A percentile compares a stretch with the other conserved stretches of the same genome.
These are phyloP conservation scores for Philereme transversata DNA, from an alignment of 2,888 invertebrate genomes.

Conservation along the genomic window DNA sequence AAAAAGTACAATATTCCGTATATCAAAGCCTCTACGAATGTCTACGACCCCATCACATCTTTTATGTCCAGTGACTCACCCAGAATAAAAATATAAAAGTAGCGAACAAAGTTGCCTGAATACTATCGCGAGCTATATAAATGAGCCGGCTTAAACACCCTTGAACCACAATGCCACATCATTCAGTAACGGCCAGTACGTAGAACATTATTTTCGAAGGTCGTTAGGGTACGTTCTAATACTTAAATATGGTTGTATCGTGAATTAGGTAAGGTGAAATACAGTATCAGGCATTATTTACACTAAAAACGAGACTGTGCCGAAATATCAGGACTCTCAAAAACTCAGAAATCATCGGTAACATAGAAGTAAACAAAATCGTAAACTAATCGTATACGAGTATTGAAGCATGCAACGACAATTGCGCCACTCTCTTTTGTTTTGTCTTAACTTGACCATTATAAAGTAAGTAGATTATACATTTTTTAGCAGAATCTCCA, in stretches of 20 bases:
- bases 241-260: constrained; percentile 14
- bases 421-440: too few relatives aligned
- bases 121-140: constrained; percentile 34
- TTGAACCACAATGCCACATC: constrained; percentile 36
- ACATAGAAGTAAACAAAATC: too few relatives aligned
- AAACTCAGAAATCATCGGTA: too few relatives aligned
- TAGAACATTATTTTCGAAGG: constrained; percentile 33
- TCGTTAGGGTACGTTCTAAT: constrained; percentile 15
- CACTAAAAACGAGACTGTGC: background rate
- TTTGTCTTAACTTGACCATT: too few relatives aligned
- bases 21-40: constrained; percentile 6
- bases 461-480: too few relatives aligned
- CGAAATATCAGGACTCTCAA: too few relatives aligned
- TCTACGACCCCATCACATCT: constrained; percentile 17
- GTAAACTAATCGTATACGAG: too few relatives aligned
- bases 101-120: constrained; percentile 32
- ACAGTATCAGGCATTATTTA: too few relatives aligned
- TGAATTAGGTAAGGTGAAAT: background rate
- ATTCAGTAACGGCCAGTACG: constrained; percentile 31
- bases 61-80: constrained; percentile 21
- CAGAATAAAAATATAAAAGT: constrained; percentile 25
- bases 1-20: background rate
- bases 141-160: constrained; percentile 37
- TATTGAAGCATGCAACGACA: too few relatives aligned
- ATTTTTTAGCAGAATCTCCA: background rate